Base-by-base conservation (phyloP, 2,113 vertebrate genomes). In the Etheostoma spectabile region DNA sequence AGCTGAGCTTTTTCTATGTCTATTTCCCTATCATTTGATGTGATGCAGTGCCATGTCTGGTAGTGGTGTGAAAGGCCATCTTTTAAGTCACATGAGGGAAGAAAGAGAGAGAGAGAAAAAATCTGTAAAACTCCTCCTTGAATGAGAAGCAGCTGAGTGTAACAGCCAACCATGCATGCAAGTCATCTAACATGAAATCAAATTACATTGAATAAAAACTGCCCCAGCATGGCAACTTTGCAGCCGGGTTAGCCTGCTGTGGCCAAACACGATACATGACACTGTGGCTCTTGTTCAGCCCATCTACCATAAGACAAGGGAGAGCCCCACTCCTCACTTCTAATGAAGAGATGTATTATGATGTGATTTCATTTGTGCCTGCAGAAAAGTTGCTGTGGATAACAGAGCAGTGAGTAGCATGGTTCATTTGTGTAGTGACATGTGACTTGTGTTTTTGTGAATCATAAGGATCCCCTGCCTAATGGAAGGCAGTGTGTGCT, bases 401-500 rank as follows among this genome's bases (percentile, higher is more conserved):
- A 89, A 89, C 81, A 63, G 86, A 82, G 87, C 88, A 71, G 80
- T 83, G 90, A 93, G 92, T 88, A 88, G 90, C 92, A 82, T 90
- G 87, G 89, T 90, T 93, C 89, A 83, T 91, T 94, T 94, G 93
- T 94, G 89, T 93, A 93, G 92, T 93, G 88, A 93, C 93, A 94
- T 94, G 93, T 94, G 93, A 94, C 93, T 94, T 92, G 89, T 94
- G 92, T 94, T 94, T 94, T 94, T 67, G 89, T 94, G 92, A 94
- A 91, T 94, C 93, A 93, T 93, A 93, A 93, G 93, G 90, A 93
- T 93, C 93, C 93, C 91, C 92, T 93, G 86, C 90, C 91, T 94
- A 94, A 94, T 94, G 91, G 93, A 89, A 92, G 86, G 92, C 93
- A 88, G 93, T 88, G 92, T 94, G 93, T 85, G 84, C 93, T 94